Percentiles rank a stretch among this genome's conserved stretches.
These are phyloP conservation scores for Oryzias curvinotus DNA, from an alignment of 2,113 vertebrate species.

Conservation along the genomic window DNA sequence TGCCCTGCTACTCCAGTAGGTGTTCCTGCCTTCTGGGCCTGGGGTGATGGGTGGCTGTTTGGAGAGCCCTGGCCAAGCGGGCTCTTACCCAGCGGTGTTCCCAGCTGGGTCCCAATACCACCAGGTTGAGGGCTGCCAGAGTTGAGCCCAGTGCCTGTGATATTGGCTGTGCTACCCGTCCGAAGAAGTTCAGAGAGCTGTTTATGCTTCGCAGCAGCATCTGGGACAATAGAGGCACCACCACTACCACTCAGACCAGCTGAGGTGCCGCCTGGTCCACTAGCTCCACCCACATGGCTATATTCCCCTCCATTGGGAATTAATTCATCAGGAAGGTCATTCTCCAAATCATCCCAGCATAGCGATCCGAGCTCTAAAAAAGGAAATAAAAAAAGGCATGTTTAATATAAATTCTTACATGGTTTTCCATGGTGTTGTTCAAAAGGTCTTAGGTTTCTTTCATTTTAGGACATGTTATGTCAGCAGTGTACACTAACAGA, in stretches of 20 bases:
- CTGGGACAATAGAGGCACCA: slow-evolving; percentile 78
- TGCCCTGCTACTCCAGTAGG: slow-evolving; percentile 82
- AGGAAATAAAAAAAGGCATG: not conserved
- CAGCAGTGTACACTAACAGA: too few relatives aligned
- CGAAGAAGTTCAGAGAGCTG: slow-evolving; percentile 96
- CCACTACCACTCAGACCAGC: slow-evolving; percentile 44
- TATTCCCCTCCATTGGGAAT: slow-evolving; percentile 93
- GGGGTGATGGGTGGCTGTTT: slow-evolving; percentile 87
- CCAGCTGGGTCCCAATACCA: slow-evolving; percentile 76
- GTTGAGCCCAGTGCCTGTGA: slow-evolving; percentile 82
- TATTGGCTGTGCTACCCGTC: slow-evolving; percentile 81
- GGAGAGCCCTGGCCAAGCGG: slow-evolving; percentile 87
- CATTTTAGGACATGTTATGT: too few relatives aligned
- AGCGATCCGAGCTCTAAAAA: slow-evolving; percentile 88
- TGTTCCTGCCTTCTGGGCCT: slow-evolving; percentile 89
- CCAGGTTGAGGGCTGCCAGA: slow-evolving; percentile 84
- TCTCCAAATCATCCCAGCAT: slow-evolving; percentile 93
- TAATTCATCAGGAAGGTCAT: slow-evolving; percentile 97
- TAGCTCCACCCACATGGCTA: slow-evolving; percentile 77
- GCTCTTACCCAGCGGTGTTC: slow-evolving; percentile 81
- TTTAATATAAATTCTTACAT: not conserved
- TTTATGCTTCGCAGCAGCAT: slow-evolving; percentile 97
- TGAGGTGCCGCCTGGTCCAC: slow-evolving; percentile 47
- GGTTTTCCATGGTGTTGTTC: too few relatives aligned
- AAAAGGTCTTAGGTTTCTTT: too few relatives aligned